Evolutionary conservation across 1,140 invertebrate species (phyloP).

Genomic region (Philopotamus ludificatus): DNA sequence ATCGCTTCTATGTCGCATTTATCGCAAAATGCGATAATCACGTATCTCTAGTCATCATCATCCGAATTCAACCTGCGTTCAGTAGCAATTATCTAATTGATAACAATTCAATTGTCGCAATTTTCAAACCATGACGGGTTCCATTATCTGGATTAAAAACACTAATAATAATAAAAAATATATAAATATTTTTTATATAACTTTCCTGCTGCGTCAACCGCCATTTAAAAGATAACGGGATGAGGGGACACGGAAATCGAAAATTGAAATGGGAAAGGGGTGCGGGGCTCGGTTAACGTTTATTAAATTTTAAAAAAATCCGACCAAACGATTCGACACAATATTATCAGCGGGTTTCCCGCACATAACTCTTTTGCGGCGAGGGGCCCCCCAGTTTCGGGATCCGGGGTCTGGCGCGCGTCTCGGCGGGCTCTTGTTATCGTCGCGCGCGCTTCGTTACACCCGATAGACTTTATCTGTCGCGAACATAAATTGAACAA

Average conservation of each 20-base stretch:
- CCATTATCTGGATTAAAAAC: no score
- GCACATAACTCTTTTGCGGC: slow-evolving; percentile 25
- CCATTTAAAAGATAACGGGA: no score
- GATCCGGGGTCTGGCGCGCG: neutral
- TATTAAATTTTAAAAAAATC: neutral
- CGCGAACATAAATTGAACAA: slow-evolving; percentile 29
- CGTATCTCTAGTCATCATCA: no score
- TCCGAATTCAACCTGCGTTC: no score
- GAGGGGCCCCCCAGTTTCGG: neutral
- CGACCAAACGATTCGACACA: slow-evolving; percentile 3
- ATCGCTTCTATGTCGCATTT: no score
- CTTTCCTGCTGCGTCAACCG: neutral
- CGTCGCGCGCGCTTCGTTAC: slow-evolving; percentile 27
- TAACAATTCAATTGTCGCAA: neutral
- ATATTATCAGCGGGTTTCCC: slow-evolving; percentile 17
- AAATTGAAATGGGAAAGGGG: neutral
- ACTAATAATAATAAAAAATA: no score
- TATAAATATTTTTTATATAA: neutral
- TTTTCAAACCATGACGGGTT: no score
- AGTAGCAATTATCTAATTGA: neutral
- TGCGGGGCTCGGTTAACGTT: no score
- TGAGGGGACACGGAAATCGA: no score
- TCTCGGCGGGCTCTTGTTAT: slow-evolving; percentile 23
- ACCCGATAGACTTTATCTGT: slow-evolving; percentile 32
- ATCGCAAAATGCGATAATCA: no score